Conservation (phyloP, 2,797 vertebrate species). For the Pelochelys cantorii region DNA sequence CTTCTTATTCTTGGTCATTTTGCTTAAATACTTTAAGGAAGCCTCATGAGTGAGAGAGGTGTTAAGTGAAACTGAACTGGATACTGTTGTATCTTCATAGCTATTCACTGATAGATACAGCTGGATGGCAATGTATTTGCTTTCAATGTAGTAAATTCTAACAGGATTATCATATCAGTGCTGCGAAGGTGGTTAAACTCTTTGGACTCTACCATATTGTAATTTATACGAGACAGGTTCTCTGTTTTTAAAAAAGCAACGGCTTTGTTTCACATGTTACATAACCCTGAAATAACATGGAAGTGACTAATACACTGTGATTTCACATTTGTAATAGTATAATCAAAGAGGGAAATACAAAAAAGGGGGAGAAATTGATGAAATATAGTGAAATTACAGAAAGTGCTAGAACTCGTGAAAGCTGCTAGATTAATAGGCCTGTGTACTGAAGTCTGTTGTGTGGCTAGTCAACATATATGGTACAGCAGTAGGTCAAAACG, state of each 20-base stretch:
- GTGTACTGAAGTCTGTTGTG: constrained; percentile 4
- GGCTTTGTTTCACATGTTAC: fast-evolving
- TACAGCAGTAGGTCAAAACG: neutral
- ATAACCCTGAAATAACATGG: neutral
- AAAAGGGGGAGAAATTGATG: too few species aligned
- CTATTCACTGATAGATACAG: neutral
- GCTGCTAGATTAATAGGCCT: neutral
- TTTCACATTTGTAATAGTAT: neutral
- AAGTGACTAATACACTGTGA: constrained; percentile 13
- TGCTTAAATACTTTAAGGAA: neutral
- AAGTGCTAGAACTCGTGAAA: neutral
- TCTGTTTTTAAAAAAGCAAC: neutral
- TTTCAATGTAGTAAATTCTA: neutral
- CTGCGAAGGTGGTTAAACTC: neutral
- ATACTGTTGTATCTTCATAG: neutral
- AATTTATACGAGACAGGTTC: neutral
- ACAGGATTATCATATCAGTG: neutral
- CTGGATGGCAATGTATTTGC: neutral
- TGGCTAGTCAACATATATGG: neutral
- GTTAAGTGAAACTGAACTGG: neutral
- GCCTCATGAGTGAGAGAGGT: neutral
- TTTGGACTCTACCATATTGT: neutral
- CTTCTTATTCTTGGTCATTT: neutral
- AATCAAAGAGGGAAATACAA: too few species aligned
- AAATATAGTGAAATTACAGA: constrained; percentile 8